A percentile compares a stretch with the other conserved stretches of the same genome.
These are phyloP conservation scores for Philopotamus ludificatus DNA, from an alignment of 1,140 invertebrate species.

Conservation along the genomic window DNA sequence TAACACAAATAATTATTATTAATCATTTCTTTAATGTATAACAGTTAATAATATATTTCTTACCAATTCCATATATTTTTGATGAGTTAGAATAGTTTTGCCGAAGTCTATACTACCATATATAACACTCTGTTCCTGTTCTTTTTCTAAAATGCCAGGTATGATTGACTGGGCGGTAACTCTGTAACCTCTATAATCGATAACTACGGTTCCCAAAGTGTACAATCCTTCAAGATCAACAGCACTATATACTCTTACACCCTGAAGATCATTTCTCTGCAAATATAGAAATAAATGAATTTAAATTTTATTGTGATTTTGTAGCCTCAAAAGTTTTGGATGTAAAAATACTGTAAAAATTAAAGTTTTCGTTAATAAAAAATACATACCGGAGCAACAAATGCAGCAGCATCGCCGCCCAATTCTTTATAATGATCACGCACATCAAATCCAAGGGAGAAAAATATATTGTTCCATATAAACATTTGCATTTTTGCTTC, in stretches of 20 bases:
- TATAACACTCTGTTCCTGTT: slow-evolving; percentile 98
- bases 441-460: slow-evolving; percentile 98
- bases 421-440: slow-evolving; percentile 99
- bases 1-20: slow-evolving; percentile 10
- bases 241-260: slow-evolving; percentile 92
- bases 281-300: slow-evolving; percentile 39
- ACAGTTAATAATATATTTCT: slow-evolving; percentile 42
- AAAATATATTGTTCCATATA: slow-evolving; percentile 99
- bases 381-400: slow-evolving; percentile 82
- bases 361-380: too few relatives aligned
- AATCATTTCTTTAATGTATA: background rate
- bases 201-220: slow-evolving; percentile 95
- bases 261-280: slow-evolving; percentile 90
- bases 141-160: slow-evolving; percentile 96
- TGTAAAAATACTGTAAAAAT: background rate
- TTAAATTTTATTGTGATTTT: background rate
- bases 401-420: slow-evolving; percentile 96
- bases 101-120: slow-evolving; percentile 99
- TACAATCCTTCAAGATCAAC: slow-evolving; percentile 94
- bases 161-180: slow-evolving; percentile 99
- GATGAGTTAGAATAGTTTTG: slow-evolving; percentile 90
- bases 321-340: background rate
- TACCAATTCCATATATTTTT: slow-evolving; percentile 92
- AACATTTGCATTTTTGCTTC: slow-evolving; percentile 99
- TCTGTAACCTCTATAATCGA: slow-evolving; percentile 96